Evolutionary conservation across 2,888 invertebrate genomes (phyloP), one percentile per base, ranked within the genome.

Genomic region (Tryphoninae sp.): DNA sequence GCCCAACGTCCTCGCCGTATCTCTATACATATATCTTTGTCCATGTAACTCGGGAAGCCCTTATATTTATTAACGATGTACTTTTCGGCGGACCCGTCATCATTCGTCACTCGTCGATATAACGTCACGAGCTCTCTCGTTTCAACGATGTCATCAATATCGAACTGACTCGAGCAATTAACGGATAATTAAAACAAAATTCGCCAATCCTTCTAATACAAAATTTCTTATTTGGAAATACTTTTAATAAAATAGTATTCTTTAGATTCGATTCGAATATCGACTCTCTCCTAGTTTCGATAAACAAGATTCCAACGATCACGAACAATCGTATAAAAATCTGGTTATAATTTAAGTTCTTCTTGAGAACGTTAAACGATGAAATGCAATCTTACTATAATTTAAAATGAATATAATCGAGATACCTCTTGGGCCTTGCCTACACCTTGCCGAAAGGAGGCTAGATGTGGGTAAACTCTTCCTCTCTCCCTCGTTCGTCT

Each of bases 11-110:
- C 68, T 72, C 33, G 42, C 45, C 33, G 33, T 53, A 68, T 55
- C 58, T 85, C 83, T 87, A 59, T 59, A 26, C 19, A 23, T 71
- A 58, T 58, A 58, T 68, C 26, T 68, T 26, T 61, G 61, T 77
- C 58, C 85, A 84, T 88, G 86, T 86, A 87, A 86, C 84, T 72
- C 84, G 86, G 75, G 82, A 83, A 84, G 85, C 86, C 59, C 73
- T 79, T 81, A 82, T 89, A 89, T 90, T 90, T 89, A 90, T 89
- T 89, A 90, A 90, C 89, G 86, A 89, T 87, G 88, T 88, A 88
- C 87, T 84, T 89, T 88, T 88, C 88, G 86, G 76, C 76, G 65
- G 76, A 76, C 69, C 84, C 84, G 86, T 85, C 85, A 85, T 84
- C 83, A 84, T 84, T 78, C 82, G 84, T 79, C 84, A 84, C 84